Conservation (phyloP, 1,140 invertebrate species). For the Bactericera cockerelli region DNA sequence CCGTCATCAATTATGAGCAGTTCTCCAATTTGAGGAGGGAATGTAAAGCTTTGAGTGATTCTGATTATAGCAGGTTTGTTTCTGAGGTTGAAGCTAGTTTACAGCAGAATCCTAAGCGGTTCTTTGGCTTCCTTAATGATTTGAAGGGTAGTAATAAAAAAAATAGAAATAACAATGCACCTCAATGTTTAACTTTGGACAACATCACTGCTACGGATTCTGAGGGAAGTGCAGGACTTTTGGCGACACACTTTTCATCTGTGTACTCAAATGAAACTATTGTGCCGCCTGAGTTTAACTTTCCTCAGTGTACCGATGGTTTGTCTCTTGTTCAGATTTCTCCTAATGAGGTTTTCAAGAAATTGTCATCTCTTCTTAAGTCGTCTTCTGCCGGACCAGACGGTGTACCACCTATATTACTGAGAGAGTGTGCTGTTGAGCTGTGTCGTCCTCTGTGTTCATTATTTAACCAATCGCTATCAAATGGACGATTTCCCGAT, state of each 20-base stretch:
- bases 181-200: too few relatives aligned
- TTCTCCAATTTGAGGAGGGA: not conserved
- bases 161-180: too few relatives aligned
- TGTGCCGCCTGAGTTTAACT: not conserved
- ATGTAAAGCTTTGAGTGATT: not conserved
- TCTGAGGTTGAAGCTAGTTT: too few relatives aligned
- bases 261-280: not conserved
- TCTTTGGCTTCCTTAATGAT: too few relatives aligned
- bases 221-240: too few relatives aligned
- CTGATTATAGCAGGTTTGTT: not conserved
- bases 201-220: too few relatives aligned
- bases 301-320: not conserved
- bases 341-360: not conserved
- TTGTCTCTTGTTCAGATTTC: too few relatives aligned
- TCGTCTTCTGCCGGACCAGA: not conserved
- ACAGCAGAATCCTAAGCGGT: too few relatives aligned
- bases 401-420: not conserved
- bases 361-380: not conserved
- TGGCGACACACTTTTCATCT: not conserved
- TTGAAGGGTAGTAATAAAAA: too few relatives aligned
- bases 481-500: not conserved
- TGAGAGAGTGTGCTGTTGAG: conserved; percentile 1
- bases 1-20: not conserved
- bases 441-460: not conserved
- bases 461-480: not conserved